Base-by-base conservation (phyloP, 2,888 invertebrate species). In the Phyllotreta cruciferae region DNA sequence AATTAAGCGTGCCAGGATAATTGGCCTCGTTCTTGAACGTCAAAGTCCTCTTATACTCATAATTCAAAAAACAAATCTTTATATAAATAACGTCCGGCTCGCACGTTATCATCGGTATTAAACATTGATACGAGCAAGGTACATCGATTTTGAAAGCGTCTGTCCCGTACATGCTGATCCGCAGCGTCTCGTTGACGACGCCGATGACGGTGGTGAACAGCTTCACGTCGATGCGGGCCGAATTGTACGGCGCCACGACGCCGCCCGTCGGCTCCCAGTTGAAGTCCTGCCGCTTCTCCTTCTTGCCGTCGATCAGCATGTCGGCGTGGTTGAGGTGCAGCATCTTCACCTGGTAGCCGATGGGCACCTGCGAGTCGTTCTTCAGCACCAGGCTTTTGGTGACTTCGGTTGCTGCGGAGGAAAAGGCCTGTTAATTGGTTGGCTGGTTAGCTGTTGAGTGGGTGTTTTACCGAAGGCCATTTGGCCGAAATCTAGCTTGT, bases 31-130 rank as follows among this genome's bases (percentile, higher is more conserved):
- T 85, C 6, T 76, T 75, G 8, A 89, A 71, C 6, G 70, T 72
- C 39, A 88, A 78, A n/a, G 82, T 81, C 49, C 83, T 74, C 10
- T 79, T 76, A 66, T 88, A 88, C 0, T 83, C 77, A 66, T 80
- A 86, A 69, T 86, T 85, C 11, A 88, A 71, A 71, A 88, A 89
- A 71, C 87, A 87, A 56, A 85, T 86, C 66, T 83, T 79, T 44
- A 87, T 75, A 11, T 80, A 80, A 7, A 89, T 82, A 47, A 85
- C 84, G 0, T 80, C 71, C 0, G 87, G 87, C 0, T 79, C 78
- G 44, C 82, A 80, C 6, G 75, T 73, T 5, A 89, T 78, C 6
- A 77, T 68, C 0, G 89, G 86, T 2, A 84, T 82, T 68, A 78
- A 78, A 0, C 85, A 85, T 45, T 82, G 78, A 71, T 83, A 87